Evolutionary conservation across 2,797 vertebrate genomes (phyloP), one percentile per base, ranked within the genome.

Genomic region (Sciurus vulgaris): DNA sequence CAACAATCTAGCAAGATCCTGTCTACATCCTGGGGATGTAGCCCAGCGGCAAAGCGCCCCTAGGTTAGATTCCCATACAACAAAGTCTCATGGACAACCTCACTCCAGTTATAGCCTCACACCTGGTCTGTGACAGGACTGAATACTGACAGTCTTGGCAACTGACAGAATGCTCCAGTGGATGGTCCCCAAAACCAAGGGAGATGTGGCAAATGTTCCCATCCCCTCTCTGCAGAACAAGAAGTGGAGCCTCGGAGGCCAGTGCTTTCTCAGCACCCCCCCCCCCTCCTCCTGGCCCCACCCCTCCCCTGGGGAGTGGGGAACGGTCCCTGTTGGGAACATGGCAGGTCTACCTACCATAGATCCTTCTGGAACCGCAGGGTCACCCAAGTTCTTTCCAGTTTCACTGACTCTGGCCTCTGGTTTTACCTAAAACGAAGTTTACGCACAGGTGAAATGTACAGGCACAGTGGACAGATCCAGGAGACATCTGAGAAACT

Each of bases 231-330:
- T 33, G 15, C 13, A 1, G 67, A 63, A 10, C 28, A 49, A 84
- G n/a, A 59, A 44, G 13, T 0, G 12, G 65, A 38, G 47, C 56
- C 93, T 47, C 14, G 44, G 65, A 22, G 47, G 54, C 12, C 35
- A 35, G 10, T 0, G 22, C 22, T n/a, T 51, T 22, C 24, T 69
- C 26, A 72, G 33, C 7, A 11, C 22, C 14, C 12, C 15, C 61
- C 7, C 14, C 22, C 14, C 12, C 15, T 67, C 54, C 22, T 33
- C 63, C 17, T 0, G 8, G 12, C n/a, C 30, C n/a, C 24, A 18
- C 30, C 78, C 0, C 3, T 1, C 0, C 17, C 14, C 10, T 0
- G 0, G 44, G 44, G 9, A 47, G 0, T 0, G 15, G 51, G 7
- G 59, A 30, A 24, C 0, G 3, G 47, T 41, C 70, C 26, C 93